A percentile compares a stretch with the other conserved stretches of the same genome.
These are phyloP conservation scores for Grammomys surdaster DNA, from an alignment of 2,113 vertebrate genomes.

Conservation along the genomic window DNA sequence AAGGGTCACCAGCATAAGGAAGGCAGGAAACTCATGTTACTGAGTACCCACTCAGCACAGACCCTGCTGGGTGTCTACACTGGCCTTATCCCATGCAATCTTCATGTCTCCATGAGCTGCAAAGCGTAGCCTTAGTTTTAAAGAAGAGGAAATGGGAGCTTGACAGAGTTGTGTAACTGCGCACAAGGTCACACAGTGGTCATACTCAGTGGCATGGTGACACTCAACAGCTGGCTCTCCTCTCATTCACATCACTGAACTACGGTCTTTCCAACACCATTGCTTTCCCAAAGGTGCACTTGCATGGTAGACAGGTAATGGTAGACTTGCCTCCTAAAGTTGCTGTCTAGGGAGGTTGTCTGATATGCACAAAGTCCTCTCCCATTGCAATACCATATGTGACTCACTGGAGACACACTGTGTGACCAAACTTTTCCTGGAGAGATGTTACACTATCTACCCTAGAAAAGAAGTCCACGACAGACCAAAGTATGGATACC, in stretches of 20 bases:
- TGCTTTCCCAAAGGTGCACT: neutral
- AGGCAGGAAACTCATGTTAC: neutral
- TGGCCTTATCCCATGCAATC: neutral
- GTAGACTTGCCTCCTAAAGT: too few relatives aligned
- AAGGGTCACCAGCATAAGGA: neutral
- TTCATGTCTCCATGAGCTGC: neutral
- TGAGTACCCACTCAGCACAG: neutral
- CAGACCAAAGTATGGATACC: neutral
- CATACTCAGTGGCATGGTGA: fast-evolving
- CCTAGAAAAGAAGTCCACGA: neutral
- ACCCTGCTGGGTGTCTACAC: neutral
- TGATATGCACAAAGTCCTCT: neutral
- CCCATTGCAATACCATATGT: neutral
- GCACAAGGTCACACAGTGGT: neutral
- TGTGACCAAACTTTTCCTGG: too few relatives aligned
- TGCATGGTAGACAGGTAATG: neutral
- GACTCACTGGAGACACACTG: neutral
- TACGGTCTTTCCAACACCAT: neutral
- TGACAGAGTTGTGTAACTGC: neutral
- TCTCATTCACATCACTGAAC: fast-evolving
- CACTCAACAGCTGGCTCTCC: neutral
- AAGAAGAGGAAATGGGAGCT: constrained; percentile 40
- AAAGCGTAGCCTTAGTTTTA: constrained; percentile 23
- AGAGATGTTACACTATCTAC: neutral
- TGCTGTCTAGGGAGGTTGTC: neutral